Evolutionary conservation across 2,113 vertebrate species (phyloP), one percentile per base, ranked within the genome.

Genomic region (Gorsachius goisagi): DNA sequence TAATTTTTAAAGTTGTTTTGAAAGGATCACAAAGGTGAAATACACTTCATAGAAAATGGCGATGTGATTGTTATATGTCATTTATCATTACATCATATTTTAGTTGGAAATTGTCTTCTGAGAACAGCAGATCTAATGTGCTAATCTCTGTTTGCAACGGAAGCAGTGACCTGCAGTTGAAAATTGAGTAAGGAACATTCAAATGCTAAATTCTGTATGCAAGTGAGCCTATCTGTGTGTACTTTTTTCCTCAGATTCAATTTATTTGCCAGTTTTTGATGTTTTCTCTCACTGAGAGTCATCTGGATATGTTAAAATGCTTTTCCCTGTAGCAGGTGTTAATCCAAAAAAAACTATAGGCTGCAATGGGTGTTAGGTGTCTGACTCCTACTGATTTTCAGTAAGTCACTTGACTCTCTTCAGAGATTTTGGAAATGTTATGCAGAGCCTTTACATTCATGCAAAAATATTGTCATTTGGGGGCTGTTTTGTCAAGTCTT

Each of bases 21-120:
- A 88, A 90, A 88, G 85, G 64, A 83, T 95, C 63, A 58, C 53
- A 28, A 71, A 91, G 26, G n/a, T 85, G 30, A 90, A 94, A 79
- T 76, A 32, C 47, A 62, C 92, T 84, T 88, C 47, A 28, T n/a
- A 49, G 47, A 76, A 89, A 84, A 80, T 35, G 15, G 56, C 63
- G 41, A 55, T 73, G 67, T 68, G 79, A 84, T 79, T 88, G 45
- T 47, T 94, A 83, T 86, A 86, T 74, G 41, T 23, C 12, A n/a
- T 86, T 82, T 85, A 49, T 90, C 33, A 45, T 41, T 11, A 66
- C 67, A 63, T 83, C 39, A 6, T 50, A 50, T 59, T 44, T 90
- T 73, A 45, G 69, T 20, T 74, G n/a, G 72, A 91, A 93, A 68
- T 76, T 76, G 33, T 82, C 62, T 90, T 94, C 49, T 56, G 37